phyloP scores from a whole-genome alignment of 2,888 invertebrate species.

The Eumacrocentrus americanus region DNA sequence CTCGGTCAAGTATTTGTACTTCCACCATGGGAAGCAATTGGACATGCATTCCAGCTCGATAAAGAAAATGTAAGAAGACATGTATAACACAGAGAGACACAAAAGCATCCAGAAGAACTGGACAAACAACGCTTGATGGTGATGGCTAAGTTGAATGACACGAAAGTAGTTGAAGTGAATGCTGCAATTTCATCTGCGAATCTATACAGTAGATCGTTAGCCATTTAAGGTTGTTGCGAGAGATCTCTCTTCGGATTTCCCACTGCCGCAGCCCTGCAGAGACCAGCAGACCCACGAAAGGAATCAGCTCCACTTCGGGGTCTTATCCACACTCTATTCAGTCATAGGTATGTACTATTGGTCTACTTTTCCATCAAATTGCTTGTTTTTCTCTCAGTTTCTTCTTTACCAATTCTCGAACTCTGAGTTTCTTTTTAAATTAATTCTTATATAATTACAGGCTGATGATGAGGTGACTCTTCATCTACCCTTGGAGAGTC shows the following conservation, averaged over 20 bases:
- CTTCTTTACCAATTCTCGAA: background rate
- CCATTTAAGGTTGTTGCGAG: constrained; percentile 22
- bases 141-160: constrained; percentile 27
- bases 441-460: background rate
- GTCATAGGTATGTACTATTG: no score
- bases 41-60: no score
- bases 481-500: no score
- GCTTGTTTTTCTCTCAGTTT: background rate
- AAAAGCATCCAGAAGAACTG: background rate
- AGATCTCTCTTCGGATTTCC: constrained; percentile 1
- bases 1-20: background rate
- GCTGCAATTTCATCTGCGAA: background rate
- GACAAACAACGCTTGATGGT: no score
- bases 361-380: background rate
- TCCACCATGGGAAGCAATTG: no score
- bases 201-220: constrained; percentile 7
- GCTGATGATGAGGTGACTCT: no score
- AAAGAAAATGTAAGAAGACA: no score
- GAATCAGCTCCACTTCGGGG: no score
- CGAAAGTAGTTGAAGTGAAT: constrained; percentile 18
- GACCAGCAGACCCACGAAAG: background rate
- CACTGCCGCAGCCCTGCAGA: background rate
- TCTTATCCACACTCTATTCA: no score
- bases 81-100: no score
- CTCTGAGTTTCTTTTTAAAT: no score